Conservation (phyloP, 1,140 invertebrate species). For the Saxidomus purpurata region DNA sequence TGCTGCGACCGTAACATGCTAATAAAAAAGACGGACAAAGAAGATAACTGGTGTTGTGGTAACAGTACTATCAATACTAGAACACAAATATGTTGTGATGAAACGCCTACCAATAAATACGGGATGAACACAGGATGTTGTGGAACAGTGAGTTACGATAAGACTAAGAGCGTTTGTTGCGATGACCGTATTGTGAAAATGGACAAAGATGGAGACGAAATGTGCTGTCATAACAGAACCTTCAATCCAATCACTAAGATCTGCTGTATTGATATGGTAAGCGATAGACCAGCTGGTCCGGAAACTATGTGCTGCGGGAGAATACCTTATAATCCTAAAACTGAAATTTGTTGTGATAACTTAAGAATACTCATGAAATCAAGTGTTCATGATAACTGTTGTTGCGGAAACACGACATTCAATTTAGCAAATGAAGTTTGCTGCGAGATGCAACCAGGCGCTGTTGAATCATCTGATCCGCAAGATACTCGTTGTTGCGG, state of each 20-base stretch:
- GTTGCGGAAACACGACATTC: slow-evolving; percentile 62
- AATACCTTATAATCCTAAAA: slow-evolving; percentile 1
- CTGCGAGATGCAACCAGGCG: slow-evolving; percentile 29
- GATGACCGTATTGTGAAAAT: slow-evolving; percentile 26
- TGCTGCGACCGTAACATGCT: slow-evolving; percentile 49
- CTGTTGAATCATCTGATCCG: neutral
- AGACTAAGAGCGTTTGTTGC: slow-evolving; percentile 41
- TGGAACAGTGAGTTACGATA: slow-evolving; percentile 22
- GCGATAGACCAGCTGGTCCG: slow-evolving; percentile 19
- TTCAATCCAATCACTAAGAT: slow-evolving; percentile 56
- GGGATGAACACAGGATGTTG: slow-evolving; percentile 51
- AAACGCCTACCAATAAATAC: slow-evolving; percentile 30
- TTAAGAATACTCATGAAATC: slow-evolving; percentile 36
- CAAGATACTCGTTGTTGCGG: slow-evolving; percentile 62
- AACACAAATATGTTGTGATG: slow-evolving; percentile 57
- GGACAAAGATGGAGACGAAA: slow-evolving; percentile 43
- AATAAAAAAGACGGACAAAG: neutral
- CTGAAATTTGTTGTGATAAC: slow-evolving; percentile 58
- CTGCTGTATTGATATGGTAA: slow-evolving; percentile 35
- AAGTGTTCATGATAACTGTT: slow-evolving; percentile 61
- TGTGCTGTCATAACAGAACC: slow-evolving; percentile 53
- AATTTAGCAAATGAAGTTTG: slow-evolving; percentile 39
- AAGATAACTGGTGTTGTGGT: slow-evolving; percentile 56
- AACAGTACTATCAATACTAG: slow-evolving; percentile 57
- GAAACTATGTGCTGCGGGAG: slow-evolving; percentile 48